Conservation (phyloP, 2,888 invertebrate species). For the Venustoraphidia nigricollis region DNA sequence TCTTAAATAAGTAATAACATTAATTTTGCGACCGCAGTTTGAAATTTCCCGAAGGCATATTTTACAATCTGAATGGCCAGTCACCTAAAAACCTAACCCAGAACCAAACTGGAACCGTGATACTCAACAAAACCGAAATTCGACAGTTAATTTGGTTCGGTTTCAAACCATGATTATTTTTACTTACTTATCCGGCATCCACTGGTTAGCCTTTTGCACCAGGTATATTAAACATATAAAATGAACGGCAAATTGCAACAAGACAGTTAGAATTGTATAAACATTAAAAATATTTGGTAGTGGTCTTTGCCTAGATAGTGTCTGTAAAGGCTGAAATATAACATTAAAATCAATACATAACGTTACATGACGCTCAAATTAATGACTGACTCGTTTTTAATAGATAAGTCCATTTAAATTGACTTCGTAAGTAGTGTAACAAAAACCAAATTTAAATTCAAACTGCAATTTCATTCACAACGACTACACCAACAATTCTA, state of each 20-base stretch:
- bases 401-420: not conserved
- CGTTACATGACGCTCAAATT: not conserved
- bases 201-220: constrained; percentile 60
- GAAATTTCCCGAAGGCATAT: too few relatives aligned
- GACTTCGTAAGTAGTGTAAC: not conserved
- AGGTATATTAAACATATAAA: constrained; percentile 82
- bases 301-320: constrained; percentile 84
- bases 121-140: too few relatives aligned
- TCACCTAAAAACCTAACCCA: too few relatives aligned
- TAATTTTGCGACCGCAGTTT: too few relatives aligned
- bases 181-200: constrained; percentile 54
- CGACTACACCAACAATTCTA: not conserved
- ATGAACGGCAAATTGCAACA: constrained; percentile 89
- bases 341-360: constrained; percentile 3
- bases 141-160: too few relatives aligned
- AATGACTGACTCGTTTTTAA: not conserved
- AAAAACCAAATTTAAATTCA: not conserved
- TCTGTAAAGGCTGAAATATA: constrained; percentile 65
- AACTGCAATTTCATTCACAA: not conserved
- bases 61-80: too few relatives aligned
- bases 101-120: too few relatives aligned
- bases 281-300: constrained; percentile 97
- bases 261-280: constrained; percentile 90
- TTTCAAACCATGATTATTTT: not conserved
- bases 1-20: too few relatives aligned